Conservation (phyloP, 2,113 vertebrate species). For the Callithrix jacchus region DNA sequence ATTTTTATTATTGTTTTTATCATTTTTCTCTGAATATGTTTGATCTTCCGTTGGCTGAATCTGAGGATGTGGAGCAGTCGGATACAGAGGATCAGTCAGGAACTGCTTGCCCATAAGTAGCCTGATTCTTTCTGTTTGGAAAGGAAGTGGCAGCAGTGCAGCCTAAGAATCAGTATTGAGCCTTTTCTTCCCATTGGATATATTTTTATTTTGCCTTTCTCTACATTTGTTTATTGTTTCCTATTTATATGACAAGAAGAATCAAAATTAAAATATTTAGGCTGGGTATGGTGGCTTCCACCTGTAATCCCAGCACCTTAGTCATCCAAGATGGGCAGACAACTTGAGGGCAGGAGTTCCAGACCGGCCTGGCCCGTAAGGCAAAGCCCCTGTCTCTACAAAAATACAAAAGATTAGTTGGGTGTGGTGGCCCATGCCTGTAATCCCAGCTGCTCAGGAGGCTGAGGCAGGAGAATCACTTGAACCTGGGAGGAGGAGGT, state of each 20-base stretch:
- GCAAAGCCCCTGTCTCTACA: too few species aligned
- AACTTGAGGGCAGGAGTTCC: too few species aligned
- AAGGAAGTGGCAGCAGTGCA: neutral
- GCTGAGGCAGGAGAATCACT: too few species aligned
- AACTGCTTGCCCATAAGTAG: neutral
- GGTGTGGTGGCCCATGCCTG: too few species aligned
- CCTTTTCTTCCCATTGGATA: neutral
- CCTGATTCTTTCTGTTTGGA: neutral
- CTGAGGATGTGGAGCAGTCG: neutral
- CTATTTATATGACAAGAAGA: neutral
- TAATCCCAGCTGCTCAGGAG: too few species aligned
- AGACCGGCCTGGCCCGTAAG: too few species aligned
- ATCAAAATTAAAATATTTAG: neutral
- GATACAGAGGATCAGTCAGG: accelerated
- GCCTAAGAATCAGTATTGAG: accelerated
- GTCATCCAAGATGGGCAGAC: too few species aligned
- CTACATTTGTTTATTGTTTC: neutral
- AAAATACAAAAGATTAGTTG: too few species aligned
- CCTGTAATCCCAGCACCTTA: too few species aligned
- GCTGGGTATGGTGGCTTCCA: too few species aligned
- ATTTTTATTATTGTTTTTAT: neutral
- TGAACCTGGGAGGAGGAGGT: too few species aligned
- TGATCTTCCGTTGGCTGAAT: neutral
- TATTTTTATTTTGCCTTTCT: neutral
- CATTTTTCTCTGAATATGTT: neutral